Base-by-base conservation (phyloP, 1,140 invertebrate species). In the Papilio polytes region DNA sequence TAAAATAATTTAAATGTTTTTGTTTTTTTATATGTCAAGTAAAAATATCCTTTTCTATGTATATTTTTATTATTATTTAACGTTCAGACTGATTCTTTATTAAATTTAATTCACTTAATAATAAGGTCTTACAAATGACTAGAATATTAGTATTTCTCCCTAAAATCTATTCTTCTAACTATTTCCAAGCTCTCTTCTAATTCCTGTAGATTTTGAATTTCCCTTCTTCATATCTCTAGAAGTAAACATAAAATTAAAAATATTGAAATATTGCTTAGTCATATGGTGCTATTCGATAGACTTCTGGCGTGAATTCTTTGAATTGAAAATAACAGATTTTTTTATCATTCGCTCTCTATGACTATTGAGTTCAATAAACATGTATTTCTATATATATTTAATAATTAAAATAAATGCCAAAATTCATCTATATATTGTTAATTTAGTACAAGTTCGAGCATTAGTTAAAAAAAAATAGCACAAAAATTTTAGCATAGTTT, bases 251-350 rank as follows among this genome's bases (percentile, higher is more conserved):
- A 31, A 31, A 6, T 1, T 15, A 3, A 13, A 18, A n/a, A 31
- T 6, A 8, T 15, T 15, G 15, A 15, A 70, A 36, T 70, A 70
- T 70, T 31, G 12, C 63, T 18, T 70, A 70, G 63, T 70, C 22
- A 66, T 63, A 63, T 70, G 63, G 63, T 70, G 63, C 63, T 70
- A 70, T 70, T 36, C 6, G 63, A 70, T 70, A 31, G 13, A 70
- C 63, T 70, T 31, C 13, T 31, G 12, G 26, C 18, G 2, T 56
- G 10, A 20, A 56, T n/a, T 20, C 8, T 20, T 20, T 56, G 2
- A 9, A 56, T n/a, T 56, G n/a, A 20, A 18, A 9, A n/a, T 56
- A 7, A 56, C n/a, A 20, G 18, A 2, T 10, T 7, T 20, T 20
- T 56, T n/a, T 1, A 56, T 56, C 8, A 51, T 18, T 51, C 6